Evolutionary conservation across 2,797 vertebrate species (phyloP), one percentile per base, ranked within the genome.

Genomic region (Epinephelus coioides): DNA sequence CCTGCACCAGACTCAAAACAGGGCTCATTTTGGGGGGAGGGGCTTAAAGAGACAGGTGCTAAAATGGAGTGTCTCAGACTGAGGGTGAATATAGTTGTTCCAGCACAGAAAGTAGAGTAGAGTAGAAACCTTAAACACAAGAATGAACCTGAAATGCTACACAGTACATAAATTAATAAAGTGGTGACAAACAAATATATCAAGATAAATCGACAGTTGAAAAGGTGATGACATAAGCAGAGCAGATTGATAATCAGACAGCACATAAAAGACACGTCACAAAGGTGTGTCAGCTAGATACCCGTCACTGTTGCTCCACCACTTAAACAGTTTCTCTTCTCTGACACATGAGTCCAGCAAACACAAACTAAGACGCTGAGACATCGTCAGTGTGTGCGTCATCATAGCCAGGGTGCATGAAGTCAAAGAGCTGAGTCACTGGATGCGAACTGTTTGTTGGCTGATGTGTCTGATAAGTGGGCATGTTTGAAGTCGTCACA

Each of bases 401-500:
- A 82, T 66, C 43, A 10, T 4, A 7, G 57, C 50, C 56, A 10
- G 46, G 78, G 71, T 14, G 74, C 74, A 70, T 40, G 46, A 79
- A 88, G 61, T 81, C 76, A 62, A 59, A 81, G 46, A 59, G 77
- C 73, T 79, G 77, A 84, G 67, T 86, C 83, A 85, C 79, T 56
- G 70, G 67, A 70, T 49, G 34, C 78, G 69, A 40, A 40, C 63
- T 49, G 71, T 71, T 27, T 27, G 40, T 71, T 69, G 67, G 64
- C 49, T 68, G 73, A 82, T 40, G 76, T 55, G 25, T 73, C 72
- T 65, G 70, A 79, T 50, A 78, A 70, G 49, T 21, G 15, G 56
- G 18, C 66, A 50, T 73, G 62, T 73, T 66, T 67, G 43, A 44
- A 46, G 34, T 13, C 19, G 46, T 30, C n/a, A 19, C 25, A 14